Evolutionary conservation across 2,113 vertebrate species (phyloP), one percentile per base, ranked within the genome.

Genomic region (Triplophysa rosa): DNA sequence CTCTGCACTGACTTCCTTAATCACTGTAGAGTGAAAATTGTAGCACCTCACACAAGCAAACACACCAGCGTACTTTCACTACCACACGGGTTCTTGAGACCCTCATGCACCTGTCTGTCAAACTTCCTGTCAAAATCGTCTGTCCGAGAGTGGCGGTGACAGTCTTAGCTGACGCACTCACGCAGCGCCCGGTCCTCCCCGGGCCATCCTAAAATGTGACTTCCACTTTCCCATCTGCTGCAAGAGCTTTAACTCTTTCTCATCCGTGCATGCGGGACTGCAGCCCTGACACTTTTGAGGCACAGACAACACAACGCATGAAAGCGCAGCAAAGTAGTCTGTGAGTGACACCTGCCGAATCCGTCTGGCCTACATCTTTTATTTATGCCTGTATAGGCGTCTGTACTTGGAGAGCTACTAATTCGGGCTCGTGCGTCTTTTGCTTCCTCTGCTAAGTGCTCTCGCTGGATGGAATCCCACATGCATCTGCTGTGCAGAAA

Each of bases 151-250:
- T 75, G 83, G 79, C 76, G 77, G 73, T 84, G 84, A 87, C 82
- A 82, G 58, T 78, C 42, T 45, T 12, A 78, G 65, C 79, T 83
- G 59, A 83, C 74, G 74, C 84, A 85, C 47, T 77, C 88, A 87
- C 90, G 90, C 90, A 90, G 77, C 81, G 79, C 78, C 79, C 84
- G 86, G 89, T 92, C 88, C 90, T 90, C 86, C 82, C 82, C 87
- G 90, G 89, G 91, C 89, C 88, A 83, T 84, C 65, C 77, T 84
- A 84, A 78, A 87, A 86, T 83, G 83, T 87, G 79, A 74, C 86
- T 89, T 85, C 82, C 78, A 86, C 78, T 83, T 82, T 85, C 56
- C 70, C 84, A 78, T 77, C 79, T 85, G 70, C 84, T 83, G 81
- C 84, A 85, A 81, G 78, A 69, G 68, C 59, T 11, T 83, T 82